Evolutionary conservation across 2,113 vertebrate genomes (phyloP).

Genomic region (Garra rufa): DNA sequence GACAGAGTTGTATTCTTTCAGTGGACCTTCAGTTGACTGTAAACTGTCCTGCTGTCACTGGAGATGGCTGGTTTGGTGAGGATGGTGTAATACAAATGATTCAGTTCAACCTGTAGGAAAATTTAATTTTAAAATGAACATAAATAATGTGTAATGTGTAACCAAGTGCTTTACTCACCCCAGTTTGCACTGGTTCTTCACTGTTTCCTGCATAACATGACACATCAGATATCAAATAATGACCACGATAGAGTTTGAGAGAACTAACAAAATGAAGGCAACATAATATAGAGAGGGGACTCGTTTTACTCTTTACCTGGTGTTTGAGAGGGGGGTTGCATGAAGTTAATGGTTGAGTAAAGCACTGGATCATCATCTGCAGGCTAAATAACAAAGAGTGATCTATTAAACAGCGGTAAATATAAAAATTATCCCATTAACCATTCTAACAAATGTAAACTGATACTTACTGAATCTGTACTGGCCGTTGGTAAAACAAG

Average conservation of each 20-base stretch:
- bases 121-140: neutral
- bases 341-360: neutral
- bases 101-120: neutral
- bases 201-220: neutral
- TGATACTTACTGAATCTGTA: constrained; percentile 15
- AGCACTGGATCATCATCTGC: neutral
- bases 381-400: constrained; percentile 6
- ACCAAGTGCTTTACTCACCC: neutral
- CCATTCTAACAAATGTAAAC: neutral
- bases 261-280: too few species aligned
- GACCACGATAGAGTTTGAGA: neutral
- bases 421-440: neutral
- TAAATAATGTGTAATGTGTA: neutral
- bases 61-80: neutral
- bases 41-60: neutral
- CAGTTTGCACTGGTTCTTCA: neutral
- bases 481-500: neutral
- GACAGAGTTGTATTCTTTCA: neutral
- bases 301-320: neutral
- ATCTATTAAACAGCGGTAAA: neutral
- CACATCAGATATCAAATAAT: constrained; percentile 3
- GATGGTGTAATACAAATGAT: neutral
- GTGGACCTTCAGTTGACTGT: neutral
- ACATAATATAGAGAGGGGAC: neutral
- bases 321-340: neutral